These are phyloP conservation scores for Cryptocephalus primarius DNA, from an alignment of 2,888 invertebrate species.

Conservation along the genomic window DNA sequence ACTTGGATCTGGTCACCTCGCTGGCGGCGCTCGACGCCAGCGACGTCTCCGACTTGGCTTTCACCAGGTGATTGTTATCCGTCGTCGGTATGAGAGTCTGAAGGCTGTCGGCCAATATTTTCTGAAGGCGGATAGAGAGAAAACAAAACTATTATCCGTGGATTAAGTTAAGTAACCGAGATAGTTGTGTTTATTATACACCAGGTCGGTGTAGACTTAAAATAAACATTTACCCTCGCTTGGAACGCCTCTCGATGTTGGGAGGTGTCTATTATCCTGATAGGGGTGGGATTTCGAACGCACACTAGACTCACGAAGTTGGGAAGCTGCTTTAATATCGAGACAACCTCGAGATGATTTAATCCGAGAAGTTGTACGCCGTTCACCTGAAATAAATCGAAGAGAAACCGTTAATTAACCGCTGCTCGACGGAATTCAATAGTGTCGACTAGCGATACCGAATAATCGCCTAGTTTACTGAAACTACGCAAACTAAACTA, in stretches of 20 bases:
- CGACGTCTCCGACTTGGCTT: constrained; percentile 85
- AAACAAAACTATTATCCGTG: neutral
- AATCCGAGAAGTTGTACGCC: constrained; percentile 74
- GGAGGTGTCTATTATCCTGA: constrained; percentile 52
- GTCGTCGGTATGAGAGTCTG: constrained; percentile 62
- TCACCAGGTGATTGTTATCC: constrained; percentile 56
- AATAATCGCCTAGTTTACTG: neutral
- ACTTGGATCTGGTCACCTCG: constrained; percentile 57
- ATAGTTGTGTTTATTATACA: too few species aligned
- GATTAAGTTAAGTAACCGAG: too few species aligned
- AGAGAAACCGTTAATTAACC: neutral
- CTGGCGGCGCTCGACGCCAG: constrained; percentile 51
- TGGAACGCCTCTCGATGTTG: constrained; percentile 56
- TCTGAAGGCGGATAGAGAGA: constrained; percentile 34
- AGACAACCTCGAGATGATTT: constrained; percentile 85
- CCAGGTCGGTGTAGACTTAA: too few species aligned
- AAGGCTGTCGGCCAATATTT: constrained; percentile 58
- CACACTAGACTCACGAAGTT: constrained; percentile 74
- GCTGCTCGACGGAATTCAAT: neutral
- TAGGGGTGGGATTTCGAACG: constrained; percentile 48
- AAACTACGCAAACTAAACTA: neutral
- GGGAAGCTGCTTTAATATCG: constrained; percentile 71
- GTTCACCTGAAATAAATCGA: constrained; percentile 56
- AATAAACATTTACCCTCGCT: constrained; percentile 43
- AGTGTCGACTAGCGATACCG: neutral